Evolutionary conservation across 2,888 invertebrate species (phyloP).

Genomic region (Drosophila kanekoi): DNA sequence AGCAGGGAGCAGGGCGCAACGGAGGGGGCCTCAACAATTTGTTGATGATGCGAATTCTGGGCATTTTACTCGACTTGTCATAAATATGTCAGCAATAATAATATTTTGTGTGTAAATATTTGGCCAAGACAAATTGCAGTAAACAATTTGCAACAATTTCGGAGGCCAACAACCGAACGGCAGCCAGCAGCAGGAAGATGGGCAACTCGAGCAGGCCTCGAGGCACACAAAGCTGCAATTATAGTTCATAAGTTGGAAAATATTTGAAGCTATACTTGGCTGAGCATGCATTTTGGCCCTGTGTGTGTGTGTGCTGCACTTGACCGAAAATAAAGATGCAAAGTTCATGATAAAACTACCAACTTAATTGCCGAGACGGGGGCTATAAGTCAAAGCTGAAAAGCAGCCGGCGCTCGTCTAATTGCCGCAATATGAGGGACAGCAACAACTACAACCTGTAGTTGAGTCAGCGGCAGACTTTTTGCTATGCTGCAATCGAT

Average conservation of each 20-base stretch:
- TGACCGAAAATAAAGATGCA: constrained; percentile 67
- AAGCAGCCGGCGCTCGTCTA: constrained; percentile 42
- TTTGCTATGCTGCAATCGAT: constrained; percentile 71
- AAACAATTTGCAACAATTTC: constrained; percentile 74
- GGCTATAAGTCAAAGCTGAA: constrained; percentile 58
- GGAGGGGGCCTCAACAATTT: constrained; percentile 29
- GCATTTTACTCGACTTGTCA: constrained; percentile 52
- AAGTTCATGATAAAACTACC: constrained; percentile 79
- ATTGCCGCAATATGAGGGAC: constrained; percentile 56
- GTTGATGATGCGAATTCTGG: constrained; percentile 50
- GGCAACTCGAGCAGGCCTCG: constrained; percentile 5
- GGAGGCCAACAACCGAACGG: constrained; percentile 24
- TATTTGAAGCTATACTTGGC: constrained; percentile 48
- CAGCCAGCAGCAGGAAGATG: constrained; percentile 1
- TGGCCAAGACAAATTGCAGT: constrained; percentile 76
- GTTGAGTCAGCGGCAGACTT: constrained; percentile 49
- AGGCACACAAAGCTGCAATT: constrained; percentile 58
- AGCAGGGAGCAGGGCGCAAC: not conserved
- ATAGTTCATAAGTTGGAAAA: constrained; percentile 65
- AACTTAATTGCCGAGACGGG: constrained; percentile 71
- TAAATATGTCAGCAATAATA: constrained; percentile 62
- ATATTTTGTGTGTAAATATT: constrained; percentile 66
- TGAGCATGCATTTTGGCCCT: not conserved
- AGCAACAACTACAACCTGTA: constrained; percentile 23
- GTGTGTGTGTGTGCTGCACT: constrained; percentile 41